phyloP scores from a whole-genome alignment of 2,888 invertebrate genomes.

The Cerceris rybyensis region DNA sequence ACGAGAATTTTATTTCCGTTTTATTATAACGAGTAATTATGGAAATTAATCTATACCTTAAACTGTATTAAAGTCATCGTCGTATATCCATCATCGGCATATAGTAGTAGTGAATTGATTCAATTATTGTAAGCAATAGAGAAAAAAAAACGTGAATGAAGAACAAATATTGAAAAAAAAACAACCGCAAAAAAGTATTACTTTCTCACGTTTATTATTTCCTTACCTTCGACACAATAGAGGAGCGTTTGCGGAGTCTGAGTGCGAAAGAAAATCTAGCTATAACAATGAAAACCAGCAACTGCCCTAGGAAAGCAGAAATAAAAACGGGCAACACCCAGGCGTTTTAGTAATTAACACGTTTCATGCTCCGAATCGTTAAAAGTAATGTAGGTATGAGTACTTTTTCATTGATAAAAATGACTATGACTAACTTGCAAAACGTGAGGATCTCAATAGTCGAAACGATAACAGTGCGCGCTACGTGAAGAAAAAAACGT shows the following conservation, averaged over 20 bases:
- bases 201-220: slow-evolving; percentile 71
- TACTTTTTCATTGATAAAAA: slow-evolving; percentile 44
- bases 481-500: slow-evolving; percentile 1
- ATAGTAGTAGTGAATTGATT: slow-evolving; percentile 58
- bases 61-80: slow-evolving; percentile 56
- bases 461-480: slow-evolving; percentile 20
- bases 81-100: slow-evolving; percentile 39
- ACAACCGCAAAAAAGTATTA: slow-evolving; percentile 54
- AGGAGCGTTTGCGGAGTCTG: slow-evolving; percentile 34
- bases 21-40: slow-evolving; percentile 37
- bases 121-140: slow-evolving; percentile 71
- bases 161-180: slow-evolving; percentile 58
- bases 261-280: slow-evolving; percentile 21
- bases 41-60: slow-evolving; percentile 19
- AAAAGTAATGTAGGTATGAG: slow-evolving; percentile 65
- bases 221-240: slow-evolving; percentile 70
- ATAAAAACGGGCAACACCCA: slow-evolving; percentile 61
- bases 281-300: slow-evolving; percentile 71
- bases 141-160: slow-evolving; percentile 61
- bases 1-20: slow-evolving; percentile 36
- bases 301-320: slow-evolving; percentile 74
- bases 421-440: slow-evolving; percentile 15
- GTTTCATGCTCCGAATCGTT: background rate
- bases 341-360: slow-evolving; percentile 43
- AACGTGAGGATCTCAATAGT: background rate